Conservation (phyloP, 37 sponge, comb jelly and placozoan genomes). For the Haliclona indistincta region DNA sequence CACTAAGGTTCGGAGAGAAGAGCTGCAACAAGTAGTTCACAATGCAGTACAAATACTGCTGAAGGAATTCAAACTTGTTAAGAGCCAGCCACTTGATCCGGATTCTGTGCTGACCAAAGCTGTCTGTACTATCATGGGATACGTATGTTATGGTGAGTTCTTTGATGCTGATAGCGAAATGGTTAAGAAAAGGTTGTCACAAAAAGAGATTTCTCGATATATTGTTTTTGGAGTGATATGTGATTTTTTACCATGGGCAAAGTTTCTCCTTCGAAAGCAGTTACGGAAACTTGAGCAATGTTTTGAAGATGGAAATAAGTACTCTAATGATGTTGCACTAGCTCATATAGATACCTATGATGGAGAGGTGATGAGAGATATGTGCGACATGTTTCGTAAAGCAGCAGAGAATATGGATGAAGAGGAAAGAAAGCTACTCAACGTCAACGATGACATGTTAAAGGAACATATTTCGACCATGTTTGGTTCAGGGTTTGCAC, state of each 20-base stretch:
- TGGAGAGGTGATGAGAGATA: constrained; percentile 18
- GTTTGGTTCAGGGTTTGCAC: constrained; percentile 38
- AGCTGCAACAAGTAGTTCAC: constrained; percentile 34
- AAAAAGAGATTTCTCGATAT: constrained; percentile 3
- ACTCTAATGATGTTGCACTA: constrained; percentile 25
- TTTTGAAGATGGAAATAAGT: neutral
- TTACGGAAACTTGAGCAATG: constrained; percentile 3
- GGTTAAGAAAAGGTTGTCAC: no score
- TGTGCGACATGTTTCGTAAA: constrained; percentile 33
- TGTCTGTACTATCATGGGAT: constrained; percentile 42
- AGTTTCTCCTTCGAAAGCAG: constrained; percentile 1
- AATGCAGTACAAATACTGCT: constrained; percentile 15
- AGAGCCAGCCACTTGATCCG: constrained; percentile 24
- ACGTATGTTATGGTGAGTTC: constrained; percentile 32
- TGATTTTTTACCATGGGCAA: constrained; percentile 33
- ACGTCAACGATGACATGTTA: constrained; percentile 12
- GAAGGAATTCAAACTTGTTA: neutral
- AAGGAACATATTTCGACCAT: neutral
- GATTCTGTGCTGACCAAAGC: neutral
- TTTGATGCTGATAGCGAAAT: constrained; percentile 20
- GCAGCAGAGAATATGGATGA: constrained; percentile 20
- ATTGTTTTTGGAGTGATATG: constrained; percentile 28
- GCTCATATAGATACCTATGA: constrained; percentile 9
- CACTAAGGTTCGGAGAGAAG: constrained; percentile 7
- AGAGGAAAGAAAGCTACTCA: constrained; percentile 13